phyloP scores from a whole-genome alignment of 2,113 vertebrate genomes.

The Geococcyx californianus region DNA sequence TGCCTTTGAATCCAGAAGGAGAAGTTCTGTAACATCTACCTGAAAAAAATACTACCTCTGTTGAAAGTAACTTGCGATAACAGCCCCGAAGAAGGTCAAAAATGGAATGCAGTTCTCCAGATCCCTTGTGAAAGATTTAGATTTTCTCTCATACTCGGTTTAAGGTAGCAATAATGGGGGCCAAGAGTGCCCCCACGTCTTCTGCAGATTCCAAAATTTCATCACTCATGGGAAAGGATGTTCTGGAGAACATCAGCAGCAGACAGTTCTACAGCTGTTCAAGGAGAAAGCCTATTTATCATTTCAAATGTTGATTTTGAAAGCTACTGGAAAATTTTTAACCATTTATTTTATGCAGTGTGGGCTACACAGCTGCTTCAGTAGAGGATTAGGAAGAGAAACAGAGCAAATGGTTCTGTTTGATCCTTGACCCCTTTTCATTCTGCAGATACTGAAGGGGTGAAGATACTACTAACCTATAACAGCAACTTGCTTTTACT shows the following conservation, averaged over 20 bases:
- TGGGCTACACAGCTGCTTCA: background rate
- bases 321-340: slow-evolving; percentile 19
- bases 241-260: slow-evolving; percentile 13
- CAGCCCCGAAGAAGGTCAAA: background rate
- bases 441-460: background rate
- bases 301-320: slow-evolving; percentile 18
- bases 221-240: slow-evolving; percentile 8
- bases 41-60: background rate
- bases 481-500: background rate
- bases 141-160: background rate
- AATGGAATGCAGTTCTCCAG: background rate
- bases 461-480: background rate
- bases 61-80: background rate
- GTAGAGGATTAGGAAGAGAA: fast-evolving
- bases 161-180: background rate
- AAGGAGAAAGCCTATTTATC: background rate
- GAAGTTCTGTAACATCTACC: background rate
- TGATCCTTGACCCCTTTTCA: background rate
- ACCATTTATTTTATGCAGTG: background rate
- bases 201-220: slow-evolving; percentile 11
- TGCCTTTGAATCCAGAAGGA: background rate
- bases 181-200: slow-evolving; percentile 18
- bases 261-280: slow-evolving; percentile 11
- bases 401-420: background rate
- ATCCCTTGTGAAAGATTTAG: background rate